Evolutionary conservation across 2,113 vertebrate genomes (phyloP), one percentile per base, ranked within the genome.

Genomic region (Bungarus multicinctus): DNA sequence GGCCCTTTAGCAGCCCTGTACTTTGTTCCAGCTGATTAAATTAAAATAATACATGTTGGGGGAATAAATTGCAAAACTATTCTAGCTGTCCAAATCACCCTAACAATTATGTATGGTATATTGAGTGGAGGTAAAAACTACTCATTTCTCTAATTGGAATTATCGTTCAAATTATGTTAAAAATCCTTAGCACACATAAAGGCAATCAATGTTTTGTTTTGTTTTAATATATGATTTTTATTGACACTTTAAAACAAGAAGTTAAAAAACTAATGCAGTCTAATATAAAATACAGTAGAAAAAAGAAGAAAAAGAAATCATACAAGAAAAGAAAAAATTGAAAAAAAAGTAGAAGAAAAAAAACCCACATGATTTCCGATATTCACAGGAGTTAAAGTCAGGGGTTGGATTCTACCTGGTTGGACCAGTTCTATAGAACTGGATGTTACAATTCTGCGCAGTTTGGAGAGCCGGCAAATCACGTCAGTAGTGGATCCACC

Each of bases 11-110:
- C 4, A 0, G 39, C 9, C 0, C 87, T 90, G 1, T 85, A 87
- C 47, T 94, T 94, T 90, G 34, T 18, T 87, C 88, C 92, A 89
- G 47, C 39, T 95, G 89, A 91, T 85, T 12, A 91, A 92, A 89
- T 12, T 50, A 87, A 93, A 95, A 3, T 4, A 34, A 94, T 4
- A 5, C 5, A n/a, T 86, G 47, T 93, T 94, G 30, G 2, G 57
- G 47, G 0, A 22, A 1, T 16, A 85, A 89, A 16, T 25, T 39
- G 45, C 43, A 93, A 5, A 94, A 3, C 25, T 47, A 54, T 14
- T n/a, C 5, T 2, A 86, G 0, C 34, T 94, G 93, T 53, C 55
- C 88, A 93, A 53, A 0, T 89, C 92, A 89, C 4, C 43, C 23
- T 74, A n/a, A 45, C 88, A 95, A 95, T 93, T 85, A 0, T 89